phyloP scores from a whole-genome alignment of 2,888 invertebrate genomes.

The Eilema griseolum region DNA sequence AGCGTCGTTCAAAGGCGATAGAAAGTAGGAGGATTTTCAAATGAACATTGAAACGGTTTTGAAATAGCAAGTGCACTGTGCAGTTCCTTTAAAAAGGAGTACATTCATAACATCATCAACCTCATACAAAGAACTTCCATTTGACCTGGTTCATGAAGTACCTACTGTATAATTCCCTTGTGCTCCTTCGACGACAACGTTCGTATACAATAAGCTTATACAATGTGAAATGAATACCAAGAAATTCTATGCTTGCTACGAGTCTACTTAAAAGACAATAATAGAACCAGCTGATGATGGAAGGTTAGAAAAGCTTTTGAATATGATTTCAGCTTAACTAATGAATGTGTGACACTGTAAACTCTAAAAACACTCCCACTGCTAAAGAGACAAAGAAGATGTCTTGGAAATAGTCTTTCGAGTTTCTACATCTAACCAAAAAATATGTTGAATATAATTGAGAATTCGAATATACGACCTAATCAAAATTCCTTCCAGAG shows the following conservation, averaged over 20 bases:
- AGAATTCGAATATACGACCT: too few species aligned
- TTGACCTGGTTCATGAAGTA: constrained; percentile 38
- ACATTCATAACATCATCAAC: not conserved
- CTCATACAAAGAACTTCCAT: constrained; percentile 18
- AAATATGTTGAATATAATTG: too few species aligned
- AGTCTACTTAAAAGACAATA: not conserved
- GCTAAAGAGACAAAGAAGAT: too few species aligned
- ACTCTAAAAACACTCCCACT: too few species aligned
- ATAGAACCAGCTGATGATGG: not conserved
- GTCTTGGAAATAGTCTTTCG: too few species aligned
- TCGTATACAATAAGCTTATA: not conserved
- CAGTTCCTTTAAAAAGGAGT: not conserved
- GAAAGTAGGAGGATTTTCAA: not conserved
- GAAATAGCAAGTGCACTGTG: not conserved
- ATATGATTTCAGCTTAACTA: too few species aligned
- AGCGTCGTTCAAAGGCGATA: too few species aligned
- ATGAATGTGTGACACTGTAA: too few species aligned
- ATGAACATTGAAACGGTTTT: not conserved
- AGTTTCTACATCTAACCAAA: too few species aligned
- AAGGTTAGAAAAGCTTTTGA: not conserved
- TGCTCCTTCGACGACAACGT: constrained; percentile 13
- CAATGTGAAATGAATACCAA: not conserved
- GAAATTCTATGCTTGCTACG: not conserved
- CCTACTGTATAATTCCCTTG: constrained; percentile 20
- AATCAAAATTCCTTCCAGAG: not conserved